Base-by-base conservation (phyloP, 2,888 invertebrate species). In the Andrena dorsata region DNA sequence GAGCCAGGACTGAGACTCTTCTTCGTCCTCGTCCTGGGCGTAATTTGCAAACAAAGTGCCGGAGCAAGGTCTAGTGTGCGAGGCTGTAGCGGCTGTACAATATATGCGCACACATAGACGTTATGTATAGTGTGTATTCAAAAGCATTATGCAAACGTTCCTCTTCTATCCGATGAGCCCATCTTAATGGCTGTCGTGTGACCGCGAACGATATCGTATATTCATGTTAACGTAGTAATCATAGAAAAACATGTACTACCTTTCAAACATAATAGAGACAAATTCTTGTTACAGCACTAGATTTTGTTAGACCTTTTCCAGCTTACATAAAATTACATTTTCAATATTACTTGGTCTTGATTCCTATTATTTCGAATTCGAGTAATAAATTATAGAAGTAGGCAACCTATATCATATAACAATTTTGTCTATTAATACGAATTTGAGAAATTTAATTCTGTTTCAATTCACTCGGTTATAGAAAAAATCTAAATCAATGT, bases 1-100 rank as follows among this genome's bases (percentile, higher is more conserved):
- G 79, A 86, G 88, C 84, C 82, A 82, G 86, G 84, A 83, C 81
- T 80, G 83, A 82, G 87, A 80, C 85, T 88, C 86, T 86, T 89
- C 88, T 87, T 86, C 85, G 82, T 88, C 83, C 89, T 92, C 90
- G 89, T 91, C 89, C 89, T 89, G 88, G 84, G 90, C 90, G 92
- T 92, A 93, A 93, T 93, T 93, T 93, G 93, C 93, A 93, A 93
- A 93, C 93, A 93, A 93, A 93, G 92, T 93, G 90, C 91, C 87
- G 86, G 77, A 88, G 41, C 41, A 86, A 87, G 89, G 84, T 90
- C 88, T 85, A 82, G 78, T 68, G 72, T 61, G 76, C 78, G 74
- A 76, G 76, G 74, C 76, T 68, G 77, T 79, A 49, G 74, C 76
- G 76, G 74, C 75, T 68, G 77, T 76, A 53, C 64, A 47, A 63